phyloP scores from a whole-genome alignment of 2,113 vertebrate genomes.

The Heterocephalus glaber region DNA sequence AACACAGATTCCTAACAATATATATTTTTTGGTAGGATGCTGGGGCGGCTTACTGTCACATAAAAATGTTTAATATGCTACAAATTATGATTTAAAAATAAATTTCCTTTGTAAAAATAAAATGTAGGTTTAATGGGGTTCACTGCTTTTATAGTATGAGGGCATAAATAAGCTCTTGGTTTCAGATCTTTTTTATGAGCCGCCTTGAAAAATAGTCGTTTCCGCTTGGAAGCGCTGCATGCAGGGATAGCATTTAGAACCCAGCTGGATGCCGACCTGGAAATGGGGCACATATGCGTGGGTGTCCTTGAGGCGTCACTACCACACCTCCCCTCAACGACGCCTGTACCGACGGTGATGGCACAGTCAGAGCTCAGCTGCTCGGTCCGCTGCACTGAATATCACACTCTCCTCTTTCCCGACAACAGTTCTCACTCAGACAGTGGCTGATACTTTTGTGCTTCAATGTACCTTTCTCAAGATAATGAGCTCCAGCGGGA shows the following conservation, averaged over 20 bases:
- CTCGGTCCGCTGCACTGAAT: neutral
- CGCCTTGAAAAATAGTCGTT: conserved; percentile 56
- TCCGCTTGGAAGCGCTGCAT: conserved; percentile 51
- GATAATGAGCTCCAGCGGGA: conserved; percentile 37
- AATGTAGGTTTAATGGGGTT: conserved; percentile 22
- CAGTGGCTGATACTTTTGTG: neutral
- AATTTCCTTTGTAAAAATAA: conserved; percentile 56
- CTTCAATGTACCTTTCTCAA: neutral
- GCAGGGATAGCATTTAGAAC: conserved; percentile 8
- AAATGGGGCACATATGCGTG: neutral
- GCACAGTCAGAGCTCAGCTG: neutral
- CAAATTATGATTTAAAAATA: conserved; percentile 62
- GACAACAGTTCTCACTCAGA: neutral
- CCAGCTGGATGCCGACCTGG: neutral
- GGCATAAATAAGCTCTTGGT: conserved; percentile 32
- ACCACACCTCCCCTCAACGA: neutral
- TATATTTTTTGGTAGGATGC: conserved; percentile 41
- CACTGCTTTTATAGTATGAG: conserved; percentile 32
- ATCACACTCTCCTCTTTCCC: neutral
- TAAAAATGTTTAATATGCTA: conserved; percentile 31
- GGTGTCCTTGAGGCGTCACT: neutral
- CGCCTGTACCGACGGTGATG: neutral
- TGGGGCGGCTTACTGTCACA: neutral
- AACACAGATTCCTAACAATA: neutral
- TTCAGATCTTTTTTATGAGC: conserved; percentile 22